Conservation (phyloP, 2,113 vertebrate species). For the Thermophis baileyi region DNA sequence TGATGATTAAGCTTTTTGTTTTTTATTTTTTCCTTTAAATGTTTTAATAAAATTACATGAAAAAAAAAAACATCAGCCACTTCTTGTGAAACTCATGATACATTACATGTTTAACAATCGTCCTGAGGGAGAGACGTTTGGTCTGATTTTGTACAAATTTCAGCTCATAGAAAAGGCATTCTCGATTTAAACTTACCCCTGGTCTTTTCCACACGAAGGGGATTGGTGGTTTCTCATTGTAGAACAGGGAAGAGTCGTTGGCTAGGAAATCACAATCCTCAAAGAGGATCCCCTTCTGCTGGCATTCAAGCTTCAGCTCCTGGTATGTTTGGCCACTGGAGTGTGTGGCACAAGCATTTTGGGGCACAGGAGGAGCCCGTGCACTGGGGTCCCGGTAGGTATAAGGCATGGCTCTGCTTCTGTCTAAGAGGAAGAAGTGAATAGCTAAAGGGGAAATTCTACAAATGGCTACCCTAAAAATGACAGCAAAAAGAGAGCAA, state of each 20-base stretch:
- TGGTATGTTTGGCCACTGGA: constrained; percentile 75
- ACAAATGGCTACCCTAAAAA: not conserved
- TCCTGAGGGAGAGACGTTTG: not conserved
- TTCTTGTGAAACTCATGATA: not conserved
- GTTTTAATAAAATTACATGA: not conserved
- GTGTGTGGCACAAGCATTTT: constrained; percentile 58
- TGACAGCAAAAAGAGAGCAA: not conserved
- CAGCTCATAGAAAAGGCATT: not conserved
- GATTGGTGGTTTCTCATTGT: constrained; percentile 77
- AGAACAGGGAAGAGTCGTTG: constrained; percentile 79
- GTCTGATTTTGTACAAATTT: not conserved
- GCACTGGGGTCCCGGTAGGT: constrained; percentile 48
- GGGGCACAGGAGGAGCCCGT: not conserved
- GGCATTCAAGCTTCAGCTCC: constrained; percentile 78
- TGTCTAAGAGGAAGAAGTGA: fast-evolving
- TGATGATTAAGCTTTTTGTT: not conserved
- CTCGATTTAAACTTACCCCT: constrained; percentile 67
- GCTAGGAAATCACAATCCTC: constrained; percentile 88
- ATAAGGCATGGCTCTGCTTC: constrained; percentile 73
- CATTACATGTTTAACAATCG: not conserved
- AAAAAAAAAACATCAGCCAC: not conserved
- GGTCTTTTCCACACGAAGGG: constrained; percentile 90
- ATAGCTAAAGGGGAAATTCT: not conserved
- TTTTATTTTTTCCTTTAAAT: not conserved
- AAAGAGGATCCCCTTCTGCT: constrained; percentile 73